Evolutionary conservation across 2,797 vertebrate genomes (phyloP), one percentile per base, ranked within the genome.

Genomic region (Chelon labrosus): DNA sequence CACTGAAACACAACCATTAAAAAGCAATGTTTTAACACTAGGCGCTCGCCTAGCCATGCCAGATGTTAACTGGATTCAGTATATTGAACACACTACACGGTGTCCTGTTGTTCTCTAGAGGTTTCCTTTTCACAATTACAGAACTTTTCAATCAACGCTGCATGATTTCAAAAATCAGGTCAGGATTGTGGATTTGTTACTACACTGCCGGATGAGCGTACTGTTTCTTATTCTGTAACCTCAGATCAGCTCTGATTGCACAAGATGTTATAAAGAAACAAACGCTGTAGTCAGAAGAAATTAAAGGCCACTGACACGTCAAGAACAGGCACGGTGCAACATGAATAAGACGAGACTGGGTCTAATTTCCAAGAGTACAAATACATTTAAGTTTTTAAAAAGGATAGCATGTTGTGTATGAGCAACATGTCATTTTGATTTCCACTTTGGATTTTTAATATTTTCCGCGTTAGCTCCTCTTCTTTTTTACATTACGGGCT

Each of bases 171-270:
- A 35, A 74, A 51, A 16, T 54, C 3, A 20, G 39, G 44, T 58
- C 42, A 56, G 1, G 10, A 35, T 50, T 44, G 10, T 31, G 54
- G 42, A 31, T 74, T 73, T 35, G 13, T 74, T 51, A 42, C 31
- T 68, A 39, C 31, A 10, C 50, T 73, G 60, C 10, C 31, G 2
- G 2, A 39, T 56, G 31, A 75, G 46, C 39, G 6, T 27, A 20
- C 27, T 71, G 71, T 42, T 76, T 74, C 68, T 65, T 55, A 63
- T 71, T 85, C 60, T 1, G 12, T 60, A 5, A 61, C 56, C 22
- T 56, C 57, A 27, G 58, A 78, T 64, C 56, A 20, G 17, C 19
- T 56, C 9, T 57, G 62, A 69, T 87, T 79, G 79, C 76, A 71
- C 68, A 86, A 79, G 60, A 82, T 65, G 59, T 65, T 16, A 37